A percentile compares a stretch with the other conserved stretches of the same genome.
phyloP scores from a whole-genome alignment of 2,797 vertebrate species.

The Oreortyx pictus region DNA sequence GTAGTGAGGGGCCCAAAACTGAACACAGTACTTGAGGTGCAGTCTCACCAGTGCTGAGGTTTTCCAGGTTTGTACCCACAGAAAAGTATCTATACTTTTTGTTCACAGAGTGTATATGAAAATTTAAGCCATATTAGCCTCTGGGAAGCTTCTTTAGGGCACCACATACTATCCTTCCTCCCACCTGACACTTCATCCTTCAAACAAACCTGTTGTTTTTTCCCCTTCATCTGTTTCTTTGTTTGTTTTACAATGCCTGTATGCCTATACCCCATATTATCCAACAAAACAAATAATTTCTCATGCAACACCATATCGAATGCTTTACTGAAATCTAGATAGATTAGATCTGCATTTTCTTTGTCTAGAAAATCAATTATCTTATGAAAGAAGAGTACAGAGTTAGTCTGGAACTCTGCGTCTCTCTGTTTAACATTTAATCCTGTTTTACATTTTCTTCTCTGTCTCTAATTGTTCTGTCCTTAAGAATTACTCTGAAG shows the following conservation, averaged over 20 bases:
- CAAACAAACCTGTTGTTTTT: not conserved
- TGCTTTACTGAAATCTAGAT: constrained; percentile 55
- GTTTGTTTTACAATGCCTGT: not conserved
- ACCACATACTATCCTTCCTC: not conserved
- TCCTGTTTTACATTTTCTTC: not conserved
- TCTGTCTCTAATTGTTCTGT: constrained; percentile 25
- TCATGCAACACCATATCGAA: constrained; percentile 3
- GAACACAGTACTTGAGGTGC: too few species aligned
- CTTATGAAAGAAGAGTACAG: constrained; percentile 55
- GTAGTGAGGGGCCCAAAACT: too few species aligned
- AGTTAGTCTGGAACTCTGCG: constrained; percentile 50
- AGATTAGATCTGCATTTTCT: constrained; percentile 61
- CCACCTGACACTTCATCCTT: not conserved
- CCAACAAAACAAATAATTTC: constrained; percentile 39
- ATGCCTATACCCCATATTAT: not conserved
- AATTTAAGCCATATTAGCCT: not conserved
- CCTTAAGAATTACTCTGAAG: constrained; percentile 17
- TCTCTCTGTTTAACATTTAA: constrained; percentile 33
- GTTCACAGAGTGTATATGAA: not conserved
- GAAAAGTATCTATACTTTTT: not conserved
- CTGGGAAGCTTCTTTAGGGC: not conserved
- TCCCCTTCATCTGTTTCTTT: constrained; percentile 21
- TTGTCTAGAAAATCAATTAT: constrained; percentile 71
- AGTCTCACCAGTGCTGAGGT: not conserved
- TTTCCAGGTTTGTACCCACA: not conserved